These are phyloP conservation scores for Tipula helvola DNA, from an alignment of 2,888 invertebrate genomes.

Conservation along the genomic window DNA sequence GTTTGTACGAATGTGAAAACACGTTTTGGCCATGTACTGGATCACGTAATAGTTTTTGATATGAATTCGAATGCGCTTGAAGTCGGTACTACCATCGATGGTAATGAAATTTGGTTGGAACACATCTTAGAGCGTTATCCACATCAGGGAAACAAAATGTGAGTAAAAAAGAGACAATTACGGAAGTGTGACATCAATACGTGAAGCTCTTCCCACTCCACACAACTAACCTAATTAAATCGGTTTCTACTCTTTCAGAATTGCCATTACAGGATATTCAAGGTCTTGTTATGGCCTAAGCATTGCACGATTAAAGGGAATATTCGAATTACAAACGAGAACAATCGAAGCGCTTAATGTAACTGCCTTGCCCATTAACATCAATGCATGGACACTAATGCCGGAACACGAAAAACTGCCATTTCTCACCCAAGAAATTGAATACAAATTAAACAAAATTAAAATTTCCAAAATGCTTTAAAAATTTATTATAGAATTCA, in stretches of 20 bases:
- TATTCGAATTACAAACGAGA: constrained; percentile 13
- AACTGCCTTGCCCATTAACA: not conserved
- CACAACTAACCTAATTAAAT: not conserved
- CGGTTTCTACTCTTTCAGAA: constrained; percentile 10
- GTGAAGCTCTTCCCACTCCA: not conserved
- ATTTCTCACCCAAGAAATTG: not conserved
- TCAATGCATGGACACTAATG: not conserved
- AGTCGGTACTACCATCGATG: not conserved
- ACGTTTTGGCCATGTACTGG: constrained; percentile 10
- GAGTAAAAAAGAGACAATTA: not conserved
- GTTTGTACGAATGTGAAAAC: constrained; percentile 13
- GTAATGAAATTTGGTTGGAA: not conserved
- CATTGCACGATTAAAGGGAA: constrained; percentile 13
- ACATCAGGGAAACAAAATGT: not conserved
- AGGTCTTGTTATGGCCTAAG: constrained; percentile 13
- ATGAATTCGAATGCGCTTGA: not conserved
- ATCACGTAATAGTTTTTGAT: constrained; percentile 10
- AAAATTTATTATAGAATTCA: not conserved
- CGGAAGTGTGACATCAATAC: not conserved
- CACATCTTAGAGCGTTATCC: not conserved
- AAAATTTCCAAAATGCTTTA: not conserved
- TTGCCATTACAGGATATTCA: constrained; percentile 13
- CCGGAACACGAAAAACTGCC: not conserved
- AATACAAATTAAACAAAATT: not conserved
- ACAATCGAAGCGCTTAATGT: constrained; percentile 13